These are phyloP conservation scores for Hoplodrina ambigua DNA, from an alignment of 2,888 invertebrate species.

Conservation along the genomic window DNA sequence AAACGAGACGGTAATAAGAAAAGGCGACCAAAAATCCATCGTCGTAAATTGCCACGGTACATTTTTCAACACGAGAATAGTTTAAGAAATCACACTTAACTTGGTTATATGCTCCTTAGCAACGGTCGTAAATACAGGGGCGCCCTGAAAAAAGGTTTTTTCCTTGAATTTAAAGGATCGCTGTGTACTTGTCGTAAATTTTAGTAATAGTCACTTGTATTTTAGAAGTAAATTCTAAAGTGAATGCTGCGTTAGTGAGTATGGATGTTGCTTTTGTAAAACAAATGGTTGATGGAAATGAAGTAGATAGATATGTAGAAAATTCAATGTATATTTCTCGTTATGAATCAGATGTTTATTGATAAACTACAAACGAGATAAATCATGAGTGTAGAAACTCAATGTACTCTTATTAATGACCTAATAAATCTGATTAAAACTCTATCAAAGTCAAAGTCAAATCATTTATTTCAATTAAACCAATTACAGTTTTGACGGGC, in stretches of 20 bases:
- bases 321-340: too few relatives aligned
- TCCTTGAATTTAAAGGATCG: slow-evolving; percentile 76
- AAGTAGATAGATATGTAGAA: background rate
- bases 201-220: slow-evolving; percentile 64
- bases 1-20: slow-evolving; percentile 29
- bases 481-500: too few relatives aligned
- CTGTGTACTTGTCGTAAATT: slow-evolving; percentile 77
- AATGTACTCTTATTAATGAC: background rate
- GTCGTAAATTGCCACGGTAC: slow-evolving; percentile 57
- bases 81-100: slow-evolving; percentile 73
- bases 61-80: slow-evolving; percentile 60
- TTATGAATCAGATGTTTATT: background rate
- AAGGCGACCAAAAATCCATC: slow-evolving; percentile 48
- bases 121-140: slow-evolving; percentile 65
- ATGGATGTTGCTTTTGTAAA: slow-evolving; percentile 28
- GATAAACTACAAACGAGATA: background rate
- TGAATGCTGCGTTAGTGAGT: slow-evolving; percentile 36
- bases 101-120: slow-evolving; percentile 70
- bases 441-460: too few relatives aligned
- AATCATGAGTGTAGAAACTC: background rate
- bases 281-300: background rate
- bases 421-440: background rate
- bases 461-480: too few relatives aligned
- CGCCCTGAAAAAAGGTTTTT: slow-evolving; percentile 74
- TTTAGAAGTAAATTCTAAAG: slow-evolving; percentile 62